These are phyloP conservation scores for Poecile montanus DNA, from an alignment of 2,797 vertebrate genomes.

Conservation along the genomic window DNA sequence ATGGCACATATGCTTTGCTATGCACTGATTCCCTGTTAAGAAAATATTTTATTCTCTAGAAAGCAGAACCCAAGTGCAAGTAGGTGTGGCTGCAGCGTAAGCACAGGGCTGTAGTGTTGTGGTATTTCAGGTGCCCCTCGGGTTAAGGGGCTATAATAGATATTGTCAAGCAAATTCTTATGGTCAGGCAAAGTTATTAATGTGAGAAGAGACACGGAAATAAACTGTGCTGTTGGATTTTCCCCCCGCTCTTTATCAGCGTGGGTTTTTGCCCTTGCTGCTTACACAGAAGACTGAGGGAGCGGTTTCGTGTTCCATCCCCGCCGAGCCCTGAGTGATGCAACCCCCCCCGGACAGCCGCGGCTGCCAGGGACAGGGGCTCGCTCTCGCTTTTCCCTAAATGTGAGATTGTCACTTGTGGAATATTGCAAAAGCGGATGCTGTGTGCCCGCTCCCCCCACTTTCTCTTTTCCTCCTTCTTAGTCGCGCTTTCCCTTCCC, in stretches of 20 bases:
- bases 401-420: neutral
- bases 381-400: neutral
- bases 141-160: neutral
- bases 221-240: neutral
- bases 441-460: neutral
- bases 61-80: neutral
- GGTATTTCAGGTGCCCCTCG: neutral
- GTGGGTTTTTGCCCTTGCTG: neutral
- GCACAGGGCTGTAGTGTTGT: rapidly evolving
- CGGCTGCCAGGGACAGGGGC: neutral
- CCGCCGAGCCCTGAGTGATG: neutral
- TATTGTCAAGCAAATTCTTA: neutral
- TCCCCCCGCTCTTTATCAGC: neutral
- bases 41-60: neutral
- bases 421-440: neutral
- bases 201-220: neutral
- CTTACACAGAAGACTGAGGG: neutral
- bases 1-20: neutral
- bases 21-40: neutral
- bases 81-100: neutral
- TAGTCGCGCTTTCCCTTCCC: neutral
- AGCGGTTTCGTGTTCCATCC: neutral
- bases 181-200: neutral
- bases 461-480: neutral
- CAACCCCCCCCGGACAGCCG: neutral